Evolutionary conservation across 2,888 invertebrate genomes (phyloP), one percentile per base, ranked within the genome.

Genomic region (Hermaeophaga mercurialis): DNA sequence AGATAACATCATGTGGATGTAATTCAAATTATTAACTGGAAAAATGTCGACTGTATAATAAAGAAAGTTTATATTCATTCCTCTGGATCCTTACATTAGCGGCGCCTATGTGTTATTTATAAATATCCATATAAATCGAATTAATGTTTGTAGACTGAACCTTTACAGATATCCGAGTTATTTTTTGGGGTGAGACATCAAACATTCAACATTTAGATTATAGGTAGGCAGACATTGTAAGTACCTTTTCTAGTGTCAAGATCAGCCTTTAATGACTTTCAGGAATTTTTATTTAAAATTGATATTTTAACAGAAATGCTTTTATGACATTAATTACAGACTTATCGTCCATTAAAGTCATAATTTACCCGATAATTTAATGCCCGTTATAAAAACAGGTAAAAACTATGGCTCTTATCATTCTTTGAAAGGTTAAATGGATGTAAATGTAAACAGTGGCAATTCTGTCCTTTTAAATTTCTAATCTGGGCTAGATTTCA

Each of bases 241-340:
- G 47, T 15, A 14, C 36, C 24, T 24, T 39, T 38, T 24, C 22
- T 28, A 38, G 38, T 48, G 38, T 48, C 12, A n/a, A 38, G 26
- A 48, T 48, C 48, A 14, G 1, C 26, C 24, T 36, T 15, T 36
- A 47, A 47, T 15, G 50, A 50, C 50, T 43, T 22, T 43, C 3
- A 34, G 34, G 43, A 52, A 43, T 52, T 52, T 52, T 52, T 43
- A 43, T 52, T 17, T 11, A 22, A 52, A 33, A 52, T 44, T 44
- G 52, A 52, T 50, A 50, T 44, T 43, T 52, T 15, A 17, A 34
- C 11, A 46, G 33, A 38, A 48, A 48, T 48, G 43, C 54, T 45
- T 58, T 58, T 58, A 58, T 58, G 34, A 54, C 54, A 58, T 58
- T 54, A 58, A 58, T 58, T 58, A 58, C 49, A 33, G 36, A 34